Base-by-base conservation (phyloP, 2,888 invertebrate genomes). In the Troides oblongomaculatus region DNA sequence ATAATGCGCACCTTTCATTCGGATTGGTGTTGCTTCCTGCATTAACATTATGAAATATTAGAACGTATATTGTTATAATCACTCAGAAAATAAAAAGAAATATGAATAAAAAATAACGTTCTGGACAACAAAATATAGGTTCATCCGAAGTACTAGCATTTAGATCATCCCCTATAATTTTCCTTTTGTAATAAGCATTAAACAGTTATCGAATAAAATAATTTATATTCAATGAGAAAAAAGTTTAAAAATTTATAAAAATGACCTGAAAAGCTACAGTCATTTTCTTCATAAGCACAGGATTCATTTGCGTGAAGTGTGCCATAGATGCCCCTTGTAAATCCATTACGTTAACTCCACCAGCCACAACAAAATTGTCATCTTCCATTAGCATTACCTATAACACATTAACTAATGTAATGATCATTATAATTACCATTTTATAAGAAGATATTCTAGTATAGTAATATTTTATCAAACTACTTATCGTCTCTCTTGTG, bases 11-110 rank as follows among this genome's bases (percentile, higher is more conserved):
- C 85, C 92, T 78, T 94, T 94, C 56, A 93, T 88, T 69, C 94
- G 85, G 4, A 89, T 80, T 1, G 94, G 94, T 70, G 93, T 88
- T 4, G 92, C 93, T 66, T 94, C 93, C 93, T 94, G 81, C 64
- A 88, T n/a, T 53, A n/a, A n/a, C 53, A 53, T 46, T 46, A 46
- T 12, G 12, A 46, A 12, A 46, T 46, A 14, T 46, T 46, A 46
- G 46, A 17, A 46, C 46, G 1, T 14, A 12, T 8, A 43, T 14
- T 46, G 10, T 46, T 46, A 46, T 46, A 46, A 46, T 12, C 12
- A 46, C 12, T 46, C 14, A 1, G 46, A 46, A 46, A 46, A 46
- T 2, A 46, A 46, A 18, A 53, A 53, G 7, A 30, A 30, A 30
- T 30, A 5, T 30, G 5, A 4, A 25, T 30, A 3, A 30, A 30